These are phyloP conservation scores for Hemicrepidius hirtus DNA, from an alignment of 2,888 invertebrate species.

Conservation along the genomic window DNA sequence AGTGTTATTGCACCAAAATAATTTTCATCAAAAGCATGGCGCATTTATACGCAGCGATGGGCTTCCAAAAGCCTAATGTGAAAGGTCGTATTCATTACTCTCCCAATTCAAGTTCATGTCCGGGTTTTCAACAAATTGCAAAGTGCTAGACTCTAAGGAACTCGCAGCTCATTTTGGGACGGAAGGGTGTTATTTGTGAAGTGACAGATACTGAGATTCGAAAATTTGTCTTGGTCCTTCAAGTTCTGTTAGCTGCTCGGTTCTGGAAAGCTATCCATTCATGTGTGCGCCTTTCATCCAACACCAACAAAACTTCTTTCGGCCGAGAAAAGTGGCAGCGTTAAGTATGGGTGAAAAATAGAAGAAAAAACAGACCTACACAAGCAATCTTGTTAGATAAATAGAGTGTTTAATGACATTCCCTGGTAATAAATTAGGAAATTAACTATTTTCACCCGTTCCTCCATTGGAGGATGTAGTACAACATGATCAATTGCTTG, in stretches of 20 bases:
- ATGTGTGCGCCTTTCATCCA: slow-evolving; percentile 21
- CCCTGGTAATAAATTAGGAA: too few species aligned
- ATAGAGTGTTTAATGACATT: too few species aligned
- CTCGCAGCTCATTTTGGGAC: slow-evolving; percentile 42
- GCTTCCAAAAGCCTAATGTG: slow-evolving; percentile 41
- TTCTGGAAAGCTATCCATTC: slow-evolving; percentile 29
- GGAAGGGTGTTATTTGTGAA: slow-evolving; percentile 43
- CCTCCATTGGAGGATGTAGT: background rate
- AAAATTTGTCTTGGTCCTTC: slow-evolving; percentile 44
- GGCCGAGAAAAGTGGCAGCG: slow-evolving; percentile 6
- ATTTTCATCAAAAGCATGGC: slow-evolving; percentile 19
- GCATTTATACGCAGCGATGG: slow-evolving; percentile 30
- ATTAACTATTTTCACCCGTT: too few species aligned
- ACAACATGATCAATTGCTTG: slow-evolving; percentile 7
- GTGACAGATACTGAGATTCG: slow-evolving; percentile 47
- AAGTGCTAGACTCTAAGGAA: slow-evolving; percentile 42
- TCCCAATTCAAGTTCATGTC: slow-evolving; percentile 42
- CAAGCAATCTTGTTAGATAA: too few species aligned
- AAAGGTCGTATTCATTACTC: slow-evolving; percentile 45
- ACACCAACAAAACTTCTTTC: slow-evolving; percentile 30
- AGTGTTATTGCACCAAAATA: slow-evolving; percentile 12
- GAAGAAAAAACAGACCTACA: too few species aligned
- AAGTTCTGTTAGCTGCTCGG: slow-evolving; percentile 17
- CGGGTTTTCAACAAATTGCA: slow-evolving; percentile 43
- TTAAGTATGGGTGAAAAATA: slow-evolving; percentile 17